Percentiles rank a stretch among this genome's conserved stretches.
These are phyloP conservation scores for Aramus guarauna DNA, from an alignment of 2,113 vertebrate species.

Conservation along the genomic window DNA sequence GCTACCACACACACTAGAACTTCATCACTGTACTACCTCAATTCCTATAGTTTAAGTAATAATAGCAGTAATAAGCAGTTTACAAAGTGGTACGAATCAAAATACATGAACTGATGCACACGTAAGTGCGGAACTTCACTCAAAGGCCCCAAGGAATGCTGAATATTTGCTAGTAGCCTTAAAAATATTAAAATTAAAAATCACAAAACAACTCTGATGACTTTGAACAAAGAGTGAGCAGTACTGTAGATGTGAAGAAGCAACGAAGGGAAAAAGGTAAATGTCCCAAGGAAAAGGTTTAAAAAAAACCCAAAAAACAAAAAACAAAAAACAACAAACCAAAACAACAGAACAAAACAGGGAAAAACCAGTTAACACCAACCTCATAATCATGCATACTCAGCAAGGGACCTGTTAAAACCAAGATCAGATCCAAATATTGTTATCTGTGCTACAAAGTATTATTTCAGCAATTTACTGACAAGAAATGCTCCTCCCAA, in stretches of 20 bases:
- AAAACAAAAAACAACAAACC: too few species aligned
- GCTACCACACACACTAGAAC: neutral
- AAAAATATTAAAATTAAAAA: neutral
- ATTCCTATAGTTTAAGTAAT: neutral
- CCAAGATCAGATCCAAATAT: too few species aligned
- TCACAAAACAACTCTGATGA: neutral
- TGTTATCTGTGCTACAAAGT: neutral
- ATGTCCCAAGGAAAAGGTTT: neutral
- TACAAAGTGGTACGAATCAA: neutral
- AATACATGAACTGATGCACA: neutral
- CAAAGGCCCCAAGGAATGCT: neutral
- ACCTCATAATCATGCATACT: neutral
- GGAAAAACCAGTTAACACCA: neutral
- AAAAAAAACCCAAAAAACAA: too few species aligned
- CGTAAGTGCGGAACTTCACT: neutral
- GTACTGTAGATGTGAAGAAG: neutral
- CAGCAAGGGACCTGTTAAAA: neutral
- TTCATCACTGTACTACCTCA: neutral
- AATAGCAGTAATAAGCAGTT: neutral
- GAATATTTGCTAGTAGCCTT: neutral
- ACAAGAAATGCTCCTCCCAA: neutral
- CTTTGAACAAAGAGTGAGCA: neutral
- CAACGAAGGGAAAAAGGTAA: neutral
- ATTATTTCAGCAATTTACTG: neutral
- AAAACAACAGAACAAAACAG: neutral